phyloP scores from a whole-genome alignment of 2,888 invertebrate genomes.

The Lithophane semibrunnea region DNA sequence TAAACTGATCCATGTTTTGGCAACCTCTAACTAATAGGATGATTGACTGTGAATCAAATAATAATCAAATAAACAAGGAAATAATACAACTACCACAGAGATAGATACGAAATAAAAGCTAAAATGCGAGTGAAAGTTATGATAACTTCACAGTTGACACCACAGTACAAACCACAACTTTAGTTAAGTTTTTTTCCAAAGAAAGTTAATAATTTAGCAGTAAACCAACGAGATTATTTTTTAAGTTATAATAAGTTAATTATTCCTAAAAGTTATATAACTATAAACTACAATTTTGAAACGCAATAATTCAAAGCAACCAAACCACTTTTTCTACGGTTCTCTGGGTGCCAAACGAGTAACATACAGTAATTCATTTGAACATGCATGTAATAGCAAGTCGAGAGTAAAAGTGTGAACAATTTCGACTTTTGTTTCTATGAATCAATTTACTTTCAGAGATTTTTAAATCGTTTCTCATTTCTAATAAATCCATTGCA shows the following conservation, averaged over 20 bases:
- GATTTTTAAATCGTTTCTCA: not conserved
- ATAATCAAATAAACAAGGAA: conserved; percentile 20
- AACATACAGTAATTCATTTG: conserved; percentile 32
- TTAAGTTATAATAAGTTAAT: conserved; percentile 1
- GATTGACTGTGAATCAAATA: conserved; percentile 2
- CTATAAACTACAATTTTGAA: conserved; percentile 28
- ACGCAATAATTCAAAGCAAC: conserved; percentile 18
- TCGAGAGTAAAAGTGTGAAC: conserved; percentile 35
- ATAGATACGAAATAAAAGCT: conserved; percentile 43
- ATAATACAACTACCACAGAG: conserved; percentile 14
- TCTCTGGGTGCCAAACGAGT: conserved; percentile 17
- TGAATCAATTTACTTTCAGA: not conserved
- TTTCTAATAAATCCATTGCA: conserved; percentile 17
- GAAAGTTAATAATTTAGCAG: conserved; percentile 60
- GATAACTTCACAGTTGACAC: conserved; percentile 43
- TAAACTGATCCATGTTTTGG: conserved; percentile 5
- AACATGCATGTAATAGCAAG: conserved; percentile 14
- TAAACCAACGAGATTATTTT: conserved; percentile 39
- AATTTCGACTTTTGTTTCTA: conserved; percentile 12
- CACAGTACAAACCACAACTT: conserved; percentile 47
- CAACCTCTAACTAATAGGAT: not conserved
- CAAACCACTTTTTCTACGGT: conserved; percentile 29
- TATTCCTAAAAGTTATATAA: conserved; percentile 53
- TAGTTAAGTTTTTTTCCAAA: conserved; percentile 42
- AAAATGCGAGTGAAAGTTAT: conserved; percentile 61